Evolutionary conservation across 2,113 vertebrate genomes (phyloP).

Genomic region (Melozone crissalis): DNA sequence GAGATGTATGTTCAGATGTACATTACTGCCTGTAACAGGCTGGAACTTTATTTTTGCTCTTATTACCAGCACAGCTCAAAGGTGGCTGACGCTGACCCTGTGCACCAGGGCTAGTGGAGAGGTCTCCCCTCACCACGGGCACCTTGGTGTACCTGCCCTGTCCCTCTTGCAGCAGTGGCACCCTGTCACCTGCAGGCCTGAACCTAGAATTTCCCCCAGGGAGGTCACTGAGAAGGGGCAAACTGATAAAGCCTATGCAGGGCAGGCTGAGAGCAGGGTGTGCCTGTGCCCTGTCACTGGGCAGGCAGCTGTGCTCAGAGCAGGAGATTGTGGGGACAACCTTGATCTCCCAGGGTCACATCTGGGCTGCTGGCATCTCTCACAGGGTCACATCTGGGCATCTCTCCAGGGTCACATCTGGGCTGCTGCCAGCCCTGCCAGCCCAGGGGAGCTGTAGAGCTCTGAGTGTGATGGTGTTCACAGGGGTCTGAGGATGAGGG

Average conservation of each 20-base stretch:
- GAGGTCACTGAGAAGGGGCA: not conserved
- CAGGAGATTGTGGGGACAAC: not conserved
- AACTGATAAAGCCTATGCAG: not conserved
- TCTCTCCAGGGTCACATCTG: too few relatives aligned
- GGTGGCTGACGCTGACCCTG: not conserved
- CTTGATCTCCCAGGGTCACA: too few relatives aligned
- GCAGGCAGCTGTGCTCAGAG: not conserved
- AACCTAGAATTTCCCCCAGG: not conserved
- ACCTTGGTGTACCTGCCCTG: not conserved
- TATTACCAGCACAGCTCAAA: not conserved
- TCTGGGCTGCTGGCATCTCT: not conserved
- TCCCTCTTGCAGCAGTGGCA: not conserved
- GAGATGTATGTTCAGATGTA: not conserved
- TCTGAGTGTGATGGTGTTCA: too few relatives aligned
- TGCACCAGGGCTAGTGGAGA: not conserved
- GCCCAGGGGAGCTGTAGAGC: not conserved
- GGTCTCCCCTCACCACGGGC: not conserved
- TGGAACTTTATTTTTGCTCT: not conserved
- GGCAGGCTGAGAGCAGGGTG: not conserved
- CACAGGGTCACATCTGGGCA: not conserved
- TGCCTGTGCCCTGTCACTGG: not conserved
- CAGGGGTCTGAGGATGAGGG: too few relatives aligned
- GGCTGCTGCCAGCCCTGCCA: not conserved
- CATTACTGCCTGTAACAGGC: not conserved
- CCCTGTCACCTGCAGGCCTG: accelerated